Percentiles rank a stretch among this genome's conserved stretches.
phyloP scores from a whole-genome alignment of 2,888 invertebrate species.

The Biston betularia region DNA sequence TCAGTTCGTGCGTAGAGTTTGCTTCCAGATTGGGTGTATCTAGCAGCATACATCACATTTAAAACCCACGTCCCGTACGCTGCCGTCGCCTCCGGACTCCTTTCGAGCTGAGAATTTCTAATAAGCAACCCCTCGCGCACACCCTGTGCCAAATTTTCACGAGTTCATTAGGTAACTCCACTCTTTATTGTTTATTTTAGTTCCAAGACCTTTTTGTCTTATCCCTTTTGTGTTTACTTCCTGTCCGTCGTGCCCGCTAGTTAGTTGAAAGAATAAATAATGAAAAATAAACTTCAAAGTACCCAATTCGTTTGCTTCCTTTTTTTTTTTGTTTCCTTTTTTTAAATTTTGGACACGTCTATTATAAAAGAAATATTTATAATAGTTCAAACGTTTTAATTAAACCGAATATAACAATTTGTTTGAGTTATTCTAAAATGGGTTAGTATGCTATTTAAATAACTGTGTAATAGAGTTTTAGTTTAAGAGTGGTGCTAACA shows the following conservation, averaged over 20 bases:
- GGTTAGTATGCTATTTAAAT: neutral
- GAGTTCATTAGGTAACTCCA: conserved; percentile 75
- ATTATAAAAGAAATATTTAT: too few species aligned
- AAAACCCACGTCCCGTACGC: conserved; percentile 56
- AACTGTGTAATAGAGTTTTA: neutral
- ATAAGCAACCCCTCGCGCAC: conserved; percentile 71
- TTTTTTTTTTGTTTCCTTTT: too few species aligned
- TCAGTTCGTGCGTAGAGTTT: conserved; percentile 39
- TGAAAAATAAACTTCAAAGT: conserved; percentile 32
- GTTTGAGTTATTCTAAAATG: neutral
- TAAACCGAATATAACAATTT: neutral
- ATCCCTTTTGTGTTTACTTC: conserved; percentile 63
- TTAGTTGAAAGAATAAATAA: conserved; percentile 50
- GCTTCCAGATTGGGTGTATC: conserved; percentile 24
- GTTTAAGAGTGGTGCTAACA: neutral
- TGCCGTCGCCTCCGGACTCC: conserved; percentile 60
- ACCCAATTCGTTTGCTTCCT: neutral
- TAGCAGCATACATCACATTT: conserved; percentile 50
- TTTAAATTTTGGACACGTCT: too few species aligned
- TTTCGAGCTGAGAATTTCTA: conserved; percentile 71
- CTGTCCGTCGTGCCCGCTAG: conserved; percentile 52
- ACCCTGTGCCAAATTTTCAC: conserved; percentile 71
- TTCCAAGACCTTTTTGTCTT: conserved; percentile 64
- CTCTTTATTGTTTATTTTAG: conserved; percentile 74
- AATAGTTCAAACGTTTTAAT: neutral